Percentiles rank a stretch among this genome's conserved stretches.
These are phyloP conservation scores for Ischnura elegans DNA, from an alignment of 2,888 invertebrate species.

Conservation along the genomic window DNA sequence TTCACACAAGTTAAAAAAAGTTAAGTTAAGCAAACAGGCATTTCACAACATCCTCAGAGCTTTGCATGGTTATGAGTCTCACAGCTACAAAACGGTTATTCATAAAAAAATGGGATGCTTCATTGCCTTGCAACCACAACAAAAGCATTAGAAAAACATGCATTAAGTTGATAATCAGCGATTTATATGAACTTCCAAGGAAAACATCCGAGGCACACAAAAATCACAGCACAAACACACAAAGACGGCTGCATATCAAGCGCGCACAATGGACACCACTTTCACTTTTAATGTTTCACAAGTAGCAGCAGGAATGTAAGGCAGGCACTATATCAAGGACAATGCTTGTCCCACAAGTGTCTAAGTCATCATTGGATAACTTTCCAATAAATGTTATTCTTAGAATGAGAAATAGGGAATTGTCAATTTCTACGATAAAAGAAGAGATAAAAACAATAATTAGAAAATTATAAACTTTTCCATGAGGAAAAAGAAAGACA, in stretches of 20 bases:
- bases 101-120: slow-evolving; percentile 59
- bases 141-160: slow-evolving; percentile 63
- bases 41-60: slow-evolving; percentile 50
- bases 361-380: slow-evolving; percentile 37
- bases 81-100: slow-evolving; percentile 59
- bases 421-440: not conserved
- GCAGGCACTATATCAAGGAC: slow-evolving; percentile 33
- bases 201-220: slow-evolving; percentile 55
- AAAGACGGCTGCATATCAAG: slow-evolving; percentile 41
- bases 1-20: slow-evolving; percentile 45
- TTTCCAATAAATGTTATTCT: not conserved
- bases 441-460: not conserved
- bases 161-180: slow-evolving; percentile 47
- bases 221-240: slow-evolving; percentile 65
- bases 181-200: slow-evolving; percentile 46
- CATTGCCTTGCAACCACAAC: slow-evolving; percentile 49
- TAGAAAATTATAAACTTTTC: not conserved
- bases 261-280: slow-evolving; percentile 26
- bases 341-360: slow-evolving; percentile 48
- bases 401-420: not conserved
- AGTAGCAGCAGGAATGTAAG: slow-evolving; percentile 54
- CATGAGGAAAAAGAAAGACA: slow-evolving; percentile 1
- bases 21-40: slow-evolving; percentile 44
- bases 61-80: slow-evolving; percentile 15
- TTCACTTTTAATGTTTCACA: slow-evolving; percentile 59